Evolutionary conservation across 2,797 vertebrate species (phyloP), one percentile per base, ranked within the genome.

Genomic region (Gila robusta): DNA sequence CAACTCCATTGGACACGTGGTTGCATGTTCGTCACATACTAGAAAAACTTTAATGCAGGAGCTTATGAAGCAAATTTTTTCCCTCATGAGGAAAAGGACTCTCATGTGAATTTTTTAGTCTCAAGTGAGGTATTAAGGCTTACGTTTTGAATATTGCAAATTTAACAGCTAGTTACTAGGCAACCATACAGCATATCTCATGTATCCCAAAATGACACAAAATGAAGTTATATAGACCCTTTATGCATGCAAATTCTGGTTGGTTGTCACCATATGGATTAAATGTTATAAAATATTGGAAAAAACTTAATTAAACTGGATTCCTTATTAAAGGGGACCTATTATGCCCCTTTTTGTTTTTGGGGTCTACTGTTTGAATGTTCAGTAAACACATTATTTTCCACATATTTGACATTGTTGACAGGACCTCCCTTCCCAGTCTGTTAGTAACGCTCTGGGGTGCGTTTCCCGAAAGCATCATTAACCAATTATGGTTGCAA

Each of bases 91-190:
- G 49, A 37, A 32, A 52, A 35, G 3, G 6, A 37, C 28, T 35
- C 19, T 14, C 4, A 5, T 52, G 47, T 52, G 28, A 54, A 8
- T 35, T 21, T 54, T 23, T 54, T 9, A 23, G 28, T 77, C 73
- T 77, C 32, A 59, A 77, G 4, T 41, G 54, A 37, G 54, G 35
- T 59, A 76, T 28, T 0, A 6, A 28, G 28, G 28, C 32, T n/a
- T 37, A 37, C 35, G 19, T 62, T 79, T 79, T 62, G 35, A 41
- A 41, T 78, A 78, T 47, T 35, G 28, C 19, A 66, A 47, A 69
- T 81, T 74, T 52, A 67, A 49, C 41, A 49, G 59, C 39, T 47
- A 49, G 79, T 81, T 81, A 49, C 79, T 69, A 49, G 64, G 79
- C 59, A 81, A 81, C 41, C 64, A 79, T 28, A 79, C 37, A 28